phyloP scores from a whole-genome alignment of 2,797 vertebrate species.

The Poliocrania exsul region DNA sequence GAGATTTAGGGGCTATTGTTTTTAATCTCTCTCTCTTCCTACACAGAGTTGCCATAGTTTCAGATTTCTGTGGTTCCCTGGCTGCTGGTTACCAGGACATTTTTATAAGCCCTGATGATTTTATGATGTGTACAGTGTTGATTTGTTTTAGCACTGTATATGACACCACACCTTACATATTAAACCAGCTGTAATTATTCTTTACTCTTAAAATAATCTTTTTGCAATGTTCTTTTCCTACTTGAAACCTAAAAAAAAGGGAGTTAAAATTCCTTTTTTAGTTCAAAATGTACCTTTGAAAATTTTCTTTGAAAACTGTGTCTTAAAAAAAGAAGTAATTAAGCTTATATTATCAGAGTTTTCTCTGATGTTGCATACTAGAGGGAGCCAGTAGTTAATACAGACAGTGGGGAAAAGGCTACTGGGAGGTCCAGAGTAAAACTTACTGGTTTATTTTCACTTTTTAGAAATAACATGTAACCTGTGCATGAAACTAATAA shows the following conservation, averaged over 20 bases:
- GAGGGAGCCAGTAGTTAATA: not conserved
- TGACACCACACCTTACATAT: not conserved
- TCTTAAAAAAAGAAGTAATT: constrained; percentile 27
- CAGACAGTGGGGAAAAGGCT: not conserved
- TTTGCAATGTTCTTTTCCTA: not conserved
- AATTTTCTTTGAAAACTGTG: not conserved
- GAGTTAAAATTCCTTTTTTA: not conserved
- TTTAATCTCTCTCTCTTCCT: constrained; percentile 30
- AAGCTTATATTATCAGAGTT: not conserved
- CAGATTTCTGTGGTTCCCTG: constrained; percentile 40
- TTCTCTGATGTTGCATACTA: not conserved
- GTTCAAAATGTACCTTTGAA: not conserved
- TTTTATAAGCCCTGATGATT: constrained; percentile 37
- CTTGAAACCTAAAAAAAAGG: not conserved
- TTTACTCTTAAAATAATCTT: not conserved
- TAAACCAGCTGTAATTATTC: not conserved
- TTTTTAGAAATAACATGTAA: not conserved
- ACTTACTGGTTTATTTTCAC: not conserved
- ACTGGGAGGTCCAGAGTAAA: not conserved
- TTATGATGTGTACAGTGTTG: not conserved
- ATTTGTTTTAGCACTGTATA: not conserved
- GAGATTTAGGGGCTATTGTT: constrained; percentile 51
- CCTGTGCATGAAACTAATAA: not conserved
- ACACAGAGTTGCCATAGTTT: constrained; percentile 61
- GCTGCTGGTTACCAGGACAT: constrained; percentile 29